phyloP scores from a whole-genome alignment of 1,140 invertebrate genomes.

The Stratiolaelaps scimitus region DNA sequence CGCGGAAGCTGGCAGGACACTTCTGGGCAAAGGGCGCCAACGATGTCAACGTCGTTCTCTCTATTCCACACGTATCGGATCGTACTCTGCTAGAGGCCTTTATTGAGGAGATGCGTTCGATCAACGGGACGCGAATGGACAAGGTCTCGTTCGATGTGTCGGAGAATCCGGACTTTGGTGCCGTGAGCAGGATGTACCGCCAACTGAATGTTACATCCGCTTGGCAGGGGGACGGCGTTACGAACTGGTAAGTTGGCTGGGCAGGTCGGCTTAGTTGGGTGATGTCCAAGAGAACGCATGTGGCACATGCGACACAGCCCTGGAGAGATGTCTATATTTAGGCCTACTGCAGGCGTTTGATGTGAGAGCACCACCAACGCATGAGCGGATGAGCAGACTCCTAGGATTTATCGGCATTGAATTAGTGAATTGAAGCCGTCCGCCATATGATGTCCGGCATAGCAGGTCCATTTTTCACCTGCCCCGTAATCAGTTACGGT shows the following conservation, averaged over 20 bases:
- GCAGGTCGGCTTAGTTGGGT: no score
- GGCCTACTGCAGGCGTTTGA: no score
- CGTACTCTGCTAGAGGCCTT: background rate
- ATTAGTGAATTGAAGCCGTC: no score
- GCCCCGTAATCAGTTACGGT: no score
- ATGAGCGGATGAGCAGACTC: no score
- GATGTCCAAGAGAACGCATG: no score
- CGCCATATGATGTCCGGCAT: no score
- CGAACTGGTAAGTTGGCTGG: conserved; percentile 5
- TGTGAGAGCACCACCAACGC: no score
- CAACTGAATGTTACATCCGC: conserved; percentile 18
- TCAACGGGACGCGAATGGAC: background rate
- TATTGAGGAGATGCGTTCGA: background rate
- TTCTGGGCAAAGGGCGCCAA: conserved; percentile 11
- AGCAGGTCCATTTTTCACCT: no score
- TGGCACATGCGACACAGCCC: no score
- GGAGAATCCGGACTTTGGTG: conserved; percentile 4
- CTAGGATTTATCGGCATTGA: no score
- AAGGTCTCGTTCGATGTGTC: conserved; percentile 19
- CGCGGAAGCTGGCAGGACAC: background rate
- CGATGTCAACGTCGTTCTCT: background rate
- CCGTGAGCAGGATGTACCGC: conserved; percentile 3
- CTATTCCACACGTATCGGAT: conserved; percentile 1
- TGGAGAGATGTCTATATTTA: no score
- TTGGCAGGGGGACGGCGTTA: conserved; percentile 23